Conservation (phyloP, 2,797 vertebrate genomes). For the Liasis olivaceus region DNA sequence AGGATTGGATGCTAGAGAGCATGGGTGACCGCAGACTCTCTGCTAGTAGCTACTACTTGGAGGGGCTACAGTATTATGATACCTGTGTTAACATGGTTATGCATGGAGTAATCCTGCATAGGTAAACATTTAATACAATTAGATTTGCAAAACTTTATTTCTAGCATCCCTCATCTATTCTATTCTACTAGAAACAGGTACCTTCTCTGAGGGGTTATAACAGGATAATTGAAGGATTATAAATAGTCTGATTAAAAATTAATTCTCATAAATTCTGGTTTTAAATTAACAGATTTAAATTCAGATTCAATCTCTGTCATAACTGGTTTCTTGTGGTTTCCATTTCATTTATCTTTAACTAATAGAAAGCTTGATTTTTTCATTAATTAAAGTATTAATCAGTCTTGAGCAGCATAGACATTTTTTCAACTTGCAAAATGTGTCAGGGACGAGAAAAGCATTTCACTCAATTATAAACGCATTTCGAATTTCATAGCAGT, state of each 20-base stretch:
- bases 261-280: neutral
- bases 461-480: neutral
- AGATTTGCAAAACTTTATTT: constrained; percentile 18
- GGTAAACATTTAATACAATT: constrained; percentile 36
- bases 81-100: neutral
- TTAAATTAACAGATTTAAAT: constrained; percentile 9
- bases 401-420: neutral
- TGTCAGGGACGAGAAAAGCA: neutral
- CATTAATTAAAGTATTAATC: neutral
- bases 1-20: too few relatives aligned
- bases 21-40: too few relatives aligned
- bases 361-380: neutral
- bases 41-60: constrained; percentile 27
- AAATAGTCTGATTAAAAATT: neutral
- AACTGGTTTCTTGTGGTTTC: neutral
- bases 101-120: constrained; percentile 18
- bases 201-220: constrained; percentile 9
- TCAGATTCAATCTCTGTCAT: neutral
- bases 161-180: neutral
- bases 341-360: neutral
- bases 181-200: neutral
- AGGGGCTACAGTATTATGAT: constrained; percentile 17
- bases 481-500: neutral
- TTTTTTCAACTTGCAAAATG: neutral
- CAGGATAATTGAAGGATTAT: constrained; percentile 14